phyloP scores from a whole-genome alignment of 2,888 invertebrate genomes.

The Hyposoter dolosus region DNA sequence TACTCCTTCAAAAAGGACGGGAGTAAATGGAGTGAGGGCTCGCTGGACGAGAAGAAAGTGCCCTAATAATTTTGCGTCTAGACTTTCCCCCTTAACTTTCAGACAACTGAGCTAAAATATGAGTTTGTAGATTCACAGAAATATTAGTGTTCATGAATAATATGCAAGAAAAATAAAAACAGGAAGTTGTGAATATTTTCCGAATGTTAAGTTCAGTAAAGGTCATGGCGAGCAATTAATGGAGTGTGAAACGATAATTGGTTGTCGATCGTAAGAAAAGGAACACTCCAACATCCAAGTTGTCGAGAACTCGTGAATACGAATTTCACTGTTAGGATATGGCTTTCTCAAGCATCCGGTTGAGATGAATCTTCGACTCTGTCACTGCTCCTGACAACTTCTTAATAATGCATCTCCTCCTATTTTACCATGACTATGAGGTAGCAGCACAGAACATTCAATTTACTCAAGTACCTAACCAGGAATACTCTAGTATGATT shows the following conservation, averaged over 20 bases:
- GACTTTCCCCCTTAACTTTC: background rate
- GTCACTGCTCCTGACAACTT: slow-evolving; percentile 78
- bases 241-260: slow-evolving; percentile 20
- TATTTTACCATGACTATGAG: slow-evolving; percentile 42
- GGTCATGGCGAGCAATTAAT: background rate
- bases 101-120: background rate
- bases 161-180: background rate
- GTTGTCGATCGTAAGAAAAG: slow-evolving; percentile 29
- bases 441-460: slow-evolving; percentile 74
- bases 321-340: slow-evolving; percentile 12
- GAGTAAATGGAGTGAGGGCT: slow-evolving; percentile 9
- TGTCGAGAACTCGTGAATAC: background rate
- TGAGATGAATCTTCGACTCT: slow-evolving; percentile 31
- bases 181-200: background rate
- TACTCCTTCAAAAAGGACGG: background rate
- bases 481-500: slow-evolving; percentile 1
- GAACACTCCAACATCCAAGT: background rate
- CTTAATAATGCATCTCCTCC: slow-evolving; percentile 74
- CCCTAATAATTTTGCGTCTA: slow-evolving; percentile 7
- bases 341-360: slow-evolving; percentile 9
- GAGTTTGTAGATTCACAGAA: background rate
- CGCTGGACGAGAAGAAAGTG: background rate
- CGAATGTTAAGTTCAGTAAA: background rate
- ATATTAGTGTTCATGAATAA: background rate
- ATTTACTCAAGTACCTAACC: slow-evolving; percentile 78